A percentile compares a stretch with the other conserved stretches of the same genome.
Evolutionary conservation across 2,888 invertebrate species (phyloP).

Genomic region (Eustalomyia histrio): DNA sequence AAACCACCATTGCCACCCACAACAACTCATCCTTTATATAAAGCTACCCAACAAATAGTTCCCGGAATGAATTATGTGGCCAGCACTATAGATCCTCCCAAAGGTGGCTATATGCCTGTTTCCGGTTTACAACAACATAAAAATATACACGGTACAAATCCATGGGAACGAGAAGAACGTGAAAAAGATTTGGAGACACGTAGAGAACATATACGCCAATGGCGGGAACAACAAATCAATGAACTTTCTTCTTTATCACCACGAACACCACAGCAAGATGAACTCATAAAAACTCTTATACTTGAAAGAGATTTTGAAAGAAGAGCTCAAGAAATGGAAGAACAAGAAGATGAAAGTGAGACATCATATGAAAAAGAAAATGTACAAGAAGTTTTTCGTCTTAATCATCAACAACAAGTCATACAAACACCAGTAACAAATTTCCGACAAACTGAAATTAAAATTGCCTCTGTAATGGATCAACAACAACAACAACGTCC

Average conservation of each 20-base stretch:
- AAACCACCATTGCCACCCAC: slow-evolving; percentile 86
- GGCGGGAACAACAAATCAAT: slow-evolving; percentile 92
- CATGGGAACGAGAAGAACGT: slow-evolving; percentile 96
- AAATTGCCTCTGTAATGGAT: slow-evolving; percentile 71
- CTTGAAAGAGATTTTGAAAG: slow-evolving; percentile 97
- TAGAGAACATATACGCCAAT: slow-evolving; percentile 86
- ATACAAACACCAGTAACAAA: slow-evolving; percentile 79
- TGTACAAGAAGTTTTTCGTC: slow-evolving; percentile 81
- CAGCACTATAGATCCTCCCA: slow-evolving; percentile 86
- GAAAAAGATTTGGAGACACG: slow-evolving; percentile 88
- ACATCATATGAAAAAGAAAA: slow-evolving; percentile 77
- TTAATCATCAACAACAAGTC: slow-evolving; percentile 79
- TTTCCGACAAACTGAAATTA: slow-evolving; percentile 78
- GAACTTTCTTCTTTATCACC: slow-evolving; percentile 86
- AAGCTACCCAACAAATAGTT: slow-evolving; percentile 72
- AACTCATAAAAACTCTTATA: slow-evolving; percentile 91
- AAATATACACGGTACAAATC: slow-evolving; percentile 83
- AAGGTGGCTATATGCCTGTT: slow-evolving; percentile 85
- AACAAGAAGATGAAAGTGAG: slow-evolving; percentile 85
- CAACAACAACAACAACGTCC: slow-evolving; percentile 32
- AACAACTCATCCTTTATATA: slow-evolving; percentile 85
- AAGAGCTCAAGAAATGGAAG: slow-evolving; percentile 89
- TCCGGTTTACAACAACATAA: slow-evolving; percentile 69
- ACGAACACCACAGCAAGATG: slow-evolving; percentile 89
- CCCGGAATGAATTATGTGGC: slow-evolving; percentile 83